These are phyloP conservation scores for rat (Rattus norvegicus) DNA, from an alignment of 2,113 vertebrate genomes.

Conservation along the genomic window DNA sequence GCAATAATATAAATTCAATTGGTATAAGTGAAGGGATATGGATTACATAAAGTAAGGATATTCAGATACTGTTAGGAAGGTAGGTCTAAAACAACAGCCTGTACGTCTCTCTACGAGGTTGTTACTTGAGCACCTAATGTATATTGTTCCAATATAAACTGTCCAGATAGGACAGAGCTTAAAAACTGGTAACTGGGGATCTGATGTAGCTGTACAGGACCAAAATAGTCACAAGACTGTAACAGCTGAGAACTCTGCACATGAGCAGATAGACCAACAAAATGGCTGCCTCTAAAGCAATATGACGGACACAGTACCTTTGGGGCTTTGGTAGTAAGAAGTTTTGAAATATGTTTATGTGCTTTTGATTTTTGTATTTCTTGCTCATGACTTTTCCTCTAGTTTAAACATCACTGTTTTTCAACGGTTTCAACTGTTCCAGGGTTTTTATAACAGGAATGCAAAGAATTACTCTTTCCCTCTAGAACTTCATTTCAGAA, in stretches of 20 bases:
- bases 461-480: background rate
- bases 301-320: no score
- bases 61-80: background rate
- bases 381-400: background rate
- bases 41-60: background rate
- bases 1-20: background rate
- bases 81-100: background rate
- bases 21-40: background rate
- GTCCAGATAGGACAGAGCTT: background rate
- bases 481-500: constrained; percentile 46
- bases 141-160: background rate
- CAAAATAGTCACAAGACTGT: background rate
- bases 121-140: background rate
- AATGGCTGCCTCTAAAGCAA: background rate
- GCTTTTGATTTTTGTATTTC: background rate
- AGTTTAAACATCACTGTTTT: background rate
- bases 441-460: background rate
- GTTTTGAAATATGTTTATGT: background rate
- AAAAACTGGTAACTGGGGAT: background rate
- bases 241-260: background rate
- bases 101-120: background rate
- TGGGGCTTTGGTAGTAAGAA: background rate
- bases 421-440: background rate
- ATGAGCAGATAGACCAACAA: background rate
- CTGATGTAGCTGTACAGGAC: background rate